These are phyloP conservation scores for Scaptomyza pallida DNA, from an alignment of 1,140 invertebrate genomes.

Conservation along the genomic window DNA sequence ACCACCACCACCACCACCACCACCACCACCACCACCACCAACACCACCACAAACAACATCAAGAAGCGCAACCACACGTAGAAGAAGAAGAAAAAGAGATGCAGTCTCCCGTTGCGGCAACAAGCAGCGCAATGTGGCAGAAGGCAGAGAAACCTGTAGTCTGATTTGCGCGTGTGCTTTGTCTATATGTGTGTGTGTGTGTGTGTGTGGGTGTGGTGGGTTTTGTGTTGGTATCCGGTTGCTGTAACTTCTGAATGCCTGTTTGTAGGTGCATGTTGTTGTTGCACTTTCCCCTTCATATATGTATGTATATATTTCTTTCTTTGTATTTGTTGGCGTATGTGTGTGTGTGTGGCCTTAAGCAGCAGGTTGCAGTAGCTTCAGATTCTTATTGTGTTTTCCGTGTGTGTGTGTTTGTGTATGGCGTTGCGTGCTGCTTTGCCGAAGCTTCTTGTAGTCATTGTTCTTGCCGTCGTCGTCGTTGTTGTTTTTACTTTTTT, in stretches of 20 bases:
- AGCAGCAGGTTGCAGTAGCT: slow-evolving; percentile 29
- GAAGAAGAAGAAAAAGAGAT: no score
- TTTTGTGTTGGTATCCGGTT: slow-evolving; percentile 54
- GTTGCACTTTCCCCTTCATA: slow-evolving; percentile 33
- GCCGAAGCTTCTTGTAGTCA: slow-evolving; percentile 21
- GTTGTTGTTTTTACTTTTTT: slow-evolving; percentile 69
- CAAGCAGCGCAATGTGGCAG: no score
- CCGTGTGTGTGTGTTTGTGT: no score
- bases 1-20: no score
- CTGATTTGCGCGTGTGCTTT: no score
- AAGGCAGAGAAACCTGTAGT: no score
- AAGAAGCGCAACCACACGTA: no score
- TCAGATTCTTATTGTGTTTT: slow-evolving; percentile 56
- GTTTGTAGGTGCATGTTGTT: slow-evolving; percentile 8
- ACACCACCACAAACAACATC: neutral
- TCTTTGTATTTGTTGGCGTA: no score
- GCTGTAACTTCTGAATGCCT: slow-evolving; percentile 48
- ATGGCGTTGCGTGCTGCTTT: slow-evolving; percentile 21
- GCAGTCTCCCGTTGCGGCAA: neutral
- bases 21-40: no score
- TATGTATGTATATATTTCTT: slow-evolving; percentile 52
- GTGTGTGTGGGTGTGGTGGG: no score
- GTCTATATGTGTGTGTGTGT: no score
- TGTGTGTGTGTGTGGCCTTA: neutral
- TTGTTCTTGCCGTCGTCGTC: slow-evolving; percentile 25